phyloP scores from a whole-genome alignment of 1,140 invertebrate species.

The Antheraea pernyi region DNA sequence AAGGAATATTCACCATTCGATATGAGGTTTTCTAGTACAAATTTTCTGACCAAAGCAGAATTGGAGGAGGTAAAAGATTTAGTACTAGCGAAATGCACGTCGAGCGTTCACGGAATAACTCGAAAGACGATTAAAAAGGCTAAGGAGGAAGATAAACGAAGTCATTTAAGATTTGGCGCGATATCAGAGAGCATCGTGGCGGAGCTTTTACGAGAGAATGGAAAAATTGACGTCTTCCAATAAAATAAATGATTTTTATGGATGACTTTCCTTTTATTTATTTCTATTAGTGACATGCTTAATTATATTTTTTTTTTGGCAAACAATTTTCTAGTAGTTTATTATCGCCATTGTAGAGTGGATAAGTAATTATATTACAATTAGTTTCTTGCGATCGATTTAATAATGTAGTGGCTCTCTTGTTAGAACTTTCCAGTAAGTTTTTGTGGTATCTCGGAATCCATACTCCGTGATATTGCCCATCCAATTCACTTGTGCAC shows the following conservation, averaged over 20 bases:
- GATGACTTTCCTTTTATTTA: neutral
- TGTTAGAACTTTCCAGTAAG: too few relatives aligned
- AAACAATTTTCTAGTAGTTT: too few relatives aligned
- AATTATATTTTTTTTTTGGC: too few relatives aligned
- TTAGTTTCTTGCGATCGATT: too few relatives aligned
- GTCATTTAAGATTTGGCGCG: neutral
- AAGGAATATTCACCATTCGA: conserved; percentile 32
- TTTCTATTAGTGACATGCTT: neutral
- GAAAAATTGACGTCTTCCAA: conserved; percentile 20
- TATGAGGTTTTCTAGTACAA: conserved; percentile 35
- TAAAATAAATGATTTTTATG: conserved; percentile 10
- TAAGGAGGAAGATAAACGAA: neutral
- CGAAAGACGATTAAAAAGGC: conserved; percentile 41
- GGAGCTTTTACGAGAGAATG: conserved; percentile 31
- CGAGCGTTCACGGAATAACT: conserved; percentile 51
- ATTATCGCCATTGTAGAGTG: too few relatives aligned
- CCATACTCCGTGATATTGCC: too few relatives aligned
- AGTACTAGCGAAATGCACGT: conserved; percentile 48
- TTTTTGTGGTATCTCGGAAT: too few relatives aligned
- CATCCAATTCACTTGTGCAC: too few relatives aligned
- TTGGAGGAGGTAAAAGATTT: conserved; percentile 58
- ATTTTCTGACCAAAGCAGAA: conserved; percentile 51
- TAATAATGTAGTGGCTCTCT: too few relatives aligned
- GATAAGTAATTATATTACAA: too few relatives aligned
- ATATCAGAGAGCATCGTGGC: conserved; percentile 48